phyloP scores from a whole-genome alignment of 2,113 vertebrate species.

The Ornithorhynchus anatinus region DNA sequence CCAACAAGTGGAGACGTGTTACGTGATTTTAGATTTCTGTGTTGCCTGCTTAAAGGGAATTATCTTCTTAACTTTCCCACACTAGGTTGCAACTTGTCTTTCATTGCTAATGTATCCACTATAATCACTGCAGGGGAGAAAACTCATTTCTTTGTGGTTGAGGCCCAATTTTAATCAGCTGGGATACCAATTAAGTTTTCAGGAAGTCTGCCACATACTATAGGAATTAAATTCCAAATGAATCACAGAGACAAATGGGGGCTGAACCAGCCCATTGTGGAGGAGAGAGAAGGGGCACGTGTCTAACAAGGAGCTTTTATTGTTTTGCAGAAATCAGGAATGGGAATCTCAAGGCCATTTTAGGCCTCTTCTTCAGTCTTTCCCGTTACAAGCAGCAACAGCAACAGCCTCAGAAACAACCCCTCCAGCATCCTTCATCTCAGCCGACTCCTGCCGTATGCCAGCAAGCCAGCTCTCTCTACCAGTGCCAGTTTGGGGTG shows the following conservation, averaged over 20 bases:
- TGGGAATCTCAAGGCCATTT: slow-evolving; percentile 97
- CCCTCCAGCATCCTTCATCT: slow-evolving; percentile 51
- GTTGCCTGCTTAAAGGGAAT: background rate
- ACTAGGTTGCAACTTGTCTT: background rate
- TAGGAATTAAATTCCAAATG: background rate
- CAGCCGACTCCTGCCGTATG: slow-evolving; percentile 29
- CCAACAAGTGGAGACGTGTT: slow-evolving; percentile 16
- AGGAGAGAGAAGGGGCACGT: background rate
- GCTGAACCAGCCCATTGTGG: background rate
- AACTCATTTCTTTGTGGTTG: slow-evolving; percentile 23
- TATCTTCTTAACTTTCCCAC: background rate
- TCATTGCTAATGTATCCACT: background rate
- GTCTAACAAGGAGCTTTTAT: slow-evolving; percentile 17
- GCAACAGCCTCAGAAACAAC: slow-evolving; percentile 78
- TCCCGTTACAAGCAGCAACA: slow-evolving; percentile 97
- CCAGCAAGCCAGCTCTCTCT: slow-evolving; percentile 58
- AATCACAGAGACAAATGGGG: rapidly evolving
- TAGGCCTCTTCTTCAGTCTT: slow-evolving; percentile 97
- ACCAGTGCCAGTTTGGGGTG: slow-evolving; percentile 67
- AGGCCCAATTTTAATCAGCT: slow-evolving; percentile 31
- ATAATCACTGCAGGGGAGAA: background rate
- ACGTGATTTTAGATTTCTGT: background rate
- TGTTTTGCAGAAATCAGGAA: slow-evolving; percentile 93
- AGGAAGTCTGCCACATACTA: background rate
- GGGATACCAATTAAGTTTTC: slow-evolving; percentile 4